These are phyloP conservation scores for Telmatherina bonti DNA, from an alignment of 2,797 vertebrate species.

Conservation along the genomic window DNA sequence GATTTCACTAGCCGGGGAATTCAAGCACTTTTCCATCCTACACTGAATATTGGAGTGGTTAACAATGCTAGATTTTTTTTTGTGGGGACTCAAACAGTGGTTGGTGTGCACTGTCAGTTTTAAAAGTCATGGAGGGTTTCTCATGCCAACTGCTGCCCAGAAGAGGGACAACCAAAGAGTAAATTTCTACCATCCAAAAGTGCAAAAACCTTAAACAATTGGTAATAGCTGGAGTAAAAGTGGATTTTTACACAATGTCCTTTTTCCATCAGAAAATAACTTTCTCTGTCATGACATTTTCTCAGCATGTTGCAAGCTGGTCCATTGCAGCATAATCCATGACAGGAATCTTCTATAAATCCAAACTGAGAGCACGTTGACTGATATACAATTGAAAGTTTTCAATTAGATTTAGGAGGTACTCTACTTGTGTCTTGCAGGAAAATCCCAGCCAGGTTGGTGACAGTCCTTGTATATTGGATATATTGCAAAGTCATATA, in stretches of 20 bases:
- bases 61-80: too few species aligned
- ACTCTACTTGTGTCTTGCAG: not conserved
- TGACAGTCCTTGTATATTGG: constrained; percentile 7
- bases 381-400: not conserved
- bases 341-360: not conserved
- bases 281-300: not conserved
- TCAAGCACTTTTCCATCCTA: not conserved
- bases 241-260: too few species aligned
- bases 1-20: not conserved
- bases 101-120: not conserved
- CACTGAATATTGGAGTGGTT: not conserved
- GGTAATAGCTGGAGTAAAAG: not conserved
- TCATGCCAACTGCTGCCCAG: not conserved
- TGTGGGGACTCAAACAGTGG: not conserved
- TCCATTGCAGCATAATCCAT: not conserved
- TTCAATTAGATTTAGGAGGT: not conserved
- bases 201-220: not conserved
- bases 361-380: not conserved
- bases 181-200: not conserved
- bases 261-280: not conserved
- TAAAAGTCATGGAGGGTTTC: not conserved
- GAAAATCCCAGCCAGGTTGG: not conserved
- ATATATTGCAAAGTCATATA: constrained; percentile 11
- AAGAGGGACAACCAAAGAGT: not conserved
- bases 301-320: not conserved